Evolutionary conservation across 2,113 vertebrate species (phyloP).

Genomic region (Danionella cerebrum): DNA sequence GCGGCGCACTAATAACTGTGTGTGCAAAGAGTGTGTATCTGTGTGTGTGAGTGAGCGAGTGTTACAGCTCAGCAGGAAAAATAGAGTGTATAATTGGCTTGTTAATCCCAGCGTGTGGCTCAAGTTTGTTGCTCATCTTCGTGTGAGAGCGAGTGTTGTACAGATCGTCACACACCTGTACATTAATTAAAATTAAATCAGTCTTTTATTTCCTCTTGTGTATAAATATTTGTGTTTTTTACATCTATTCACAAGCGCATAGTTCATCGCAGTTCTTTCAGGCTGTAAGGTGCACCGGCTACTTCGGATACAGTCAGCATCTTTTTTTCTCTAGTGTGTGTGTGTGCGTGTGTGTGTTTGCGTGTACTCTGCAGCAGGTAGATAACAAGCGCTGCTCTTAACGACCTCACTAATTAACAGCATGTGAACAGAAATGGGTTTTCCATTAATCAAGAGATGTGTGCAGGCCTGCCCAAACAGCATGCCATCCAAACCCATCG

Average conservation of each 20-base stretch:
- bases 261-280: constrained; percentile 62
- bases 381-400: constrained; percentile 67
- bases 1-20: constrained; percentile 33
- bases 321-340: constrained; percentile 51
- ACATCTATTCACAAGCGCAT: constrained; percentile 50
- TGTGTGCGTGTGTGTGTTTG: constrained; percentile 39
- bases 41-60: constrained; percentile 30
- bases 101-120: constrained; percentile 44
- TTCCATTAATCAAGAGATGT: constrained; percentile 70
- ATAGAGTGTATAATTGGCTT: constrained; percentile 54
- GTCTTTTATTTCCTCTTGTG: constrained; percentile 24
- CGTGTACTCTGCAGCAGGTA: constrained; percentile 46
- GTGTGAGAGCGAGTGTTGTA: constrained; percentile 33
- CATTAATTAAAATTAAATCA: constrained; percentile 45
- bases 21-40: background rate
- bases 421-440: constrained; percentile 69
- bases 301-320: constrained; percentile 67
- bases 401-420: constrained; percentile 71
- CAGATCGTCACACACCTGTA: constrained; percentile 31
- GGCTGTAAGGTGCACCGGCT: constrained; percentile 54
- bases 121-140: constrained; percentile 44
- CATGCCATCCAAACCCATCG: constrained; percentile 53
- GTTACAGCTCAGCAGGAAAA: constrained; percentile 52
- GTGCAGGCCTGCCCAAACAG: constrained; percentile 70
- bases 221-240: constrained; percentile 11